Evolutionary conservation across 2,113 vertebrate species (phyloP).

Genomic region (Mellivora capensis): DNA sequence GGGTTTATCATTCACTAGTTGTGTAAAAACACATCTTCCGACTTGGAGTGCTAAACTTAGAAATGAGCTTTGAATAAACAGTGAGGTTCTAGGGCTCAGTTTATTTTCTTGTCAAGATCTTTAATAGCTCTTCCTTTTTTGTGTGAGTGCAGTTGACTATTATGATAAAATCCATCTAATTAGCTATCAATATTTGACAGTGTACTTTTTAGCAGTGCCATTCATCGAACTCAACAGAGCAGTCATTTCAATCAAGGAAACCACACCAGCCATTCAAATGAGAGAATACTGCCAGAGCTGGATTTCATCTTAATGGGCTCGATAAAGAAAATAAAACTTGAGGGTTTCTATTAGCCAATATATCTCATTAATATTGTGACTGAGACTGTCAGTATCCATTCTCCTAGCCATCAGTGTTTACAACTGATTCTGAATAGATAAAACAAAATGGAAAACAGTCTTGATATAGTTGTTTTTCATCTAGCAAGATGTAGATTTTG

Average conservation of each 20-base stretch:
- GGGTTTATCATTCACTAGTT: conserved; percentile 36
- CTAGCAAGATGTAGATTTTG: conserved; percentile 19
- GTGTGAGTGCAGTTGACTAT: conserved; percentile 74
- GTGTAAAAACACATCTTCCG: conserved; percentile 45
- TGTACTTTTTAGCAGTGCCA: conserved; percentile 77
- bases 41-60: conserved; percentile 58
- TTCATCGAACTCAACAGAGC: conserved; percentile 78
- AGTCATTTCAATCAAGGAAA: conserved; percentile 82
- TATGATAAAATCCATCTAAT: conserved; percentile 82
- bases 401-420: conserved; percentile 67
- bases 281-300: conserved; percentile 76
- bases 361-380: conserved; percentile 77
- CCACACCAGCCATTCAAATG: conserved; percentile 78
- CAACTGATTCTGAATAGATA: conserved; percentile 65
- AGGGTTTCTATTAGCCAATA: conserved; percentile 74
- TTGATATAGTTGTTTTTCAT: conserved; percentile 57
- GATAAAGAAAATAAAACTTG: conserved; percentile 76
- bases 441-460: conserved; percentile 43
- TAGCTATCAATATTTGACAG: conserved; percentile 81
- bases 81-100: conserved; percentile 71
- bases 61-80: conserved; percentile 72
- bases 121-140: conserved; percentile 73
- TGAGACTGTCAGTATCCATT: conserved; percentile 74
- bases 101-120: conserved; percentile 79
- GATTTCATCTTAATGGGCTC: conserved; percentile 77